Base-by-base conservation (phyloP, 2,888 invertebrate species). In the Heliconius sara region DNA sequence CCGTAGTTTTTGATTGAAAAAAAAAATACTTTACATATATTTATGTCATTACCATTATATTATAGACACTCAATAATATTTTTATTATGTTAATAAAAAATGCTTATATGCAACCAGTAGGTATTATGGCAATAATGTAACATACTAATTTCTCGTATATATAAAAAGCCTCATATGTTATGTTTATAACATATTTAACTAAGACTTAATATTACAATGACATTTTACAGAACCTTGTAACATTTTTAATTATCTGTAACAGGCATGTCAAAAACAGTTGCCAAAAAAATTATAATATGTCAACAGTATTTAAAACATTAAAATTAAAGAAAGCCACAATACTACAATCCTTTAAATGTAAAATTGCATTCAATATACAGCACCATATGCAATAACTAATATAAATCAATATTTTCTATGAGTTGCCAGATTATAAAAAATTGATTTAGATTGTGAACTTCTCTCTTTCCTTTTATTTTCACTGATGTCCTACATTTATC, bases 341-440 rank as follows among this genome's bases (percentile, higher is more conserved):
- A 22, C 19, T 57, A 60, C 3, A 60, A n/a, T n/a, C 22, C 0
- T 10, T n/a, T n/a, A 60, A 60, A n/a, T 10, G n/a, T 60, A 10
- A 60, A 60, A 60, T n/a, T n/a, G n/a, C 60, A 60, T 60, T 60
- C 60, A 60, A 30, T n/a, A 60, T 60, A 22, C 60, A 60, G n/a
- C 60, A 60, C 60, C 22, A 60, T 60, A 60, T n/a, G 60, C 60
- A 60, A n/a, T n/a, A n/a, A n/a, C 10, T 22, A 60, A n/a, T 60
- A n/a, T 60, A 60, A n/a, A 60, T 60, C 16, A 52, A 52, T 52
- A 60, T 60, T 60, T 60, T n/a, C n/a, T 39, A 39, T 34, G 39
- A 39, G 12, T 22, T 68, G 39, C n/a, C 34, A 68, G 39, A 39
- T 68, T 67, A 68, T 2, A 68, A 39, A 39, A 22, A 68, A 68